phyloP scores from a whole-genome alignment of 2,113 vertebrate genomes.

The Opisthocomus hoazin region DNA sequence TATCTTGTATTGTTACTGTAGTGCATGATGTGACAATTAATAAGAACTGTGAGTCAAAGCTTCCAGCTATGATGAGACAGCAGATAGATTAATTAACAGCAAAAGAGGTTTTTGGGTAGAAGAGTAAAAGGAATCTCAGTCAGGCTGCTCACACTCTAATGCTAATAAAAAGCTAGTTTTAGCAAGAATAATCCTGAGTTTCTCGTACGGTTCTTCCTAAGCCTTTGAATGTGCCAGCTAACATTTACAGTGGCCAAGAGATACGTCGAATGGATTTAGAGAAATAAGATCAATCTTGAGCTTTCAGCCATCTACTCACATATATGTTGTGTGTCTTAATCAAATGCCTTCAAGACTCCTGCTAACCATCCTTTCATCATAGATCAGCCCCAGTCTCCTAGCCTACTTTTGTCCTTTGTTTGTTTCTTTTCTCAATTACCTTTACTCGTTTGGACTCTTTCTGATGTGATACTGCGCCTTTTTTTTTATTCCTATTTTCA shows the following conservation, averaged over 20 bases:
- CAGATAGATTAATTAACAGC: not conserved
- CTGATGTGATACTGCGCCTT: not conserved
- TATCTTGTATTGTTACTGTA: not conserved
- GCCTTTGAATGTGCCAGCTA: not conserved
- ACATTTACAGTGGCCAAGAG: not conserved
- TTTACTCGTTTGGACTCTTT: not conserved
- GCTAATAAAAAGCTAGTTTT: not conserved
- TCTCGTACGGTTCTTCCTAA: not conserved
- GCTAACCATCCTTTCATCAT: not conserved
- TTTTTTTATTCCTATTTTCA: not conserved
- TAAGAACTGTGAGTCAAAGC: not conserved
- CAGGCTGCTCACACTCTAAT: not conserved
- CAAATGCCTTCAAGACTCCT: not conserved
- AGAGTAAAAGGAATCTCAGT: not conserved
- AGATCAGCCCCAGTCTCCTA: not conserved
- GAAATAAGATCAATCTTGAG: not conserved
- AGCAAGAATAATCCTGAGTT: not conserved
- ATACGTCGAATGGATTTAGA: not conserved
- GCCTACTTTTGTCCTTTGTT: not conserved
- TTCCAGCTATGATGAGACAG: not conserved
- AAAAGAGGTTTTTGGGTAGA: not conserved
- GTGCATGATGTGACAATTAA: conserved; percentile 1
- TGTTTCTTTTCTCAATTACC: not conserved
- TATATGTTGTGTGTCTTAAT: not conserved
- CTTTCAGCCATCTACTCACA: not conserved